phyloP scores from a whole-genome alignment of 1,140 invertebrate species.

The Drosophila carrolli region DNA sequence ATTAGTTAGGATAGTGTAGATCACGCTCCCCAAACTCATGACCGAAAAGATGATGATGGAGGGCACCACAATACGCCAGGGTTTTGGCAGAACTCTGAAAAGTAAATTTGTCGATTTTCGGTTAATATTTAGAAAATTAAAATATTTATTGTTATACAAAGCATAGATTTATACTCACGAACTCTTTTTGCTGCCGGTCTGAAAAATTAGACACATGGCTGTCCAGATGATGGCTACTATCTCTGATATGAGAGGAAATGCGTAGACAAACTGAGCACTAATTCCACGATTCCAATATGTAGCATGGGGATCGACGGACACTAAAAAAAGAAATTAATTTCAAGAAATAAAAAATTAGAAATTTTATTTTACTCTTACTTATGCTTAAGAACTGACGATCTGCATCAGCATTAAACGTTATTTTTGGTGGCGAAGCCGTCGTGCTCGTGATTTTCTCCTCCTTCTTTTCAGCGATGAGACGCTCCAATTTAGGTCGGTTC shows the following conservation, averaged over 20 bases:
- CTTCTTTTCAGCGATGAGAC: constrained; percentile 45
- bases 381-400: constrained; percentile 67
- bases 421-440: constrained; percentile 35
- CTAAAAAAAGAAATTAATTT: constrained; percentile 13
- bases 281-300: constrained; percentile 65
- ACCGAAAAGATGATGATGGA: constrained; percentile 73
- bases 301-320: constrained; percentile 60
- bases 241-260: constrained; percentile 75
- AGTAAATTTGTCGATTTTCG: background rate
- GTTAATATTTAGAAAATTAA: too few relatives aligned
- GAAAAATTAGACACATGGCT: constrained; percentile 79
- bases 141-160: too few relatives aligned
- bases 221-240: constrained; percentile 80
- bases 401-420: constrained; percentile 60
- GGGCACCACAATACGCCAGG: constrained; percentile 82
- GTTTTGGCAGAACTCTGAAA: constrained; percentile 74
- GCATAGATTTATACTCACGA: constrained; percentile 37
- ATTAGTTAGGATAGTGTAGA: constrained; percentile 73
- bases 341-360: background rate
- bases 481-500: constrained; percentile 48
- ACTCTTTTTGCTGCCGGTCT: constrained; percentile 74
- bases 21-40: constrained; percentile 65
- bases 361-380: constrained; percentile 38
- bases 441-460: constrained; percentile 23
- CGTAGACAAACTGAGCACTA: constrained; percentile 72